phyloP scores from a whole-genome alignment of 1,140 invertebrate genomes.

The Cydia amplana region DNA sequence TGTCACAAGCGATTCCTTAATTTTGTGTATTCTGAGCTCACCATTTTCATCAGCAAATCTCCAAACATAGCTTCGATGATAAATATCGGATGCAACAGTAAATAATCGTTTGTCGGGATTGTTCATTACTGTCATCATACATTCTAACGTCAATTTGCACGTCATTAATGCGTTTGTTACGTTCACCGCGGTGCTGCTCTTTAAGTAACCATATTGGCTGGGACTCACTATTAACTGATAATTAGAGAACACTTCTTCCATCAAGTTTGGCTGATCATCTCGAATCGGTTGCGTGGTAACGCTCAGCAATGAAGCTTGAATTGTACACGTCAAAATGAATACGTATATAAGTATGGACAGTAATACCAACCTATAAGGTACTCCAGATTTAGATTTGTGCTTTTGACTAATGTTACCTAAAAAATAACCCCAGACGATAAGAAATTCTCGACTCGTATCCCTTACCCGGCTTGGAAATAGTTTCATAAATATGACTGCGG shows the following conservation, averaged over 20 bases:
- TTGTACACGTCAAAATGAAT: slow-evolving; percentile 37
- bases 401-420: slow-evolving; percentile 35
- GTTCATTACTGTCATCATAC: slow-evolving; percentile 25
- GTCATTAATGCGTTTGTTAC: not conserved
- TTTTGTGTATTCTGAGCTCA: slow-evolving; percentile 9
- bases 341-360: slow-evolving; percentile 35
- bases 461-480: slow-evolving; percentile 31
- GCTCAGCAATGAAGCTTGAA: slow-evolving; percentile 38
- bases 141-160: slow-evolving; percentile 25
- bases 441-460: slow-evolving; percentile 34
- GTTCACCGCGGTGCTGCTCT: not conserved
- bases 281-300: slow-evolving; percentile 35
- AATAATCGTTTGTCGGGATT: not conserved
- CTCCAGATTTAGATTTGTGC: slow-evolving; percentile 12
- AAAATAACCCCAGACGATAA: slow-evolving; percentile 44
- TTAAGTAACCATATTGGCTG: not conserved
- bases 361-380: slow-evolving; percentile 34
- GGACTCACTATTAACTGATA: slow-evolving; percentile 33
- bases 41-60: slow-evolving; percentile 32
- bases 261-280: slow-evolving; percentile 30
- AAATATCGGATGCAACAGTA: slow-evolving; percentile 18
- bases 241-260: slow-evolving; percentile 32
- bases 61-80: slow-evolving; percentile 15
- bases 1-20: slow-evolving; percentile 30
- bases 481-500: slow-evolving; percentile 11